Evolutionary conservation across 2,888 invertebrate species (phyloP).

Genomic region (Ptycholaimellus sp.): DNA sequence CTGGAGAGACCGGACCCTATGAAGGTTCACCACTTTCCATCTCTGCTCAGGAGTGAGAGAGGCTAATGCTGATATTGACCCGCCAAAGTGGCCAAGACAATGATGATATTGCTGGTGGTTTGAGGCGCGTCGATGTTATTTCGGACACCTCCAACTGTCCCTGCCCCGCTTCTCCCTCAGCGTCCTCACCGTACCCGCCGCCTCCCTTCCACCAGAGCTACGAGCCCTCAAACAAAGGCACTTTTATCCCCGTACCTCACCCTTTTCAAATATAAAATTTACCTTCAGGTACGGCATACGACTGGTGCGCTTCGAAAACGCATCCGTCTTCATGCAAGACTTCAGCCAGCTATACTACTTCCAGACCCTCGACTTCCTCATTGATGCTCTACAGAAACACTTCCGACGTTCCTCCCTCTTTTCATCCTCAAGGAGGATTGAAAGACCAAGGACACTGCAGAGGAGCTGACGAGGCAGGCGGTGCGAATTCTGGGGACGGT

Average conservation of each 20-base stretch:
- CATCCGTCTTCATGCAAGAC: constrained; percentile 62
- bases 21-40: not conserved
- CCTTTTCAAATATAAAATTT: no score
- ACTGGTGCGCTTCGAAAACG: constrained; percentile 84
- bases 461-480: constrained; percentile 80
- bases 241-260: no score
- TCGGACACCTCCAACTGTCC: constrained; percentile 52
- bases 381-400: constrained; percentile 55
- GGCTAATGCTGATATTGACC: no score
- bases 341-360: constrained; percentile 65
- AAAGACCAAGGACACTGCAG: no score
- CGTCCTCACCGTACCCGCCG: constrained; percentile 59
- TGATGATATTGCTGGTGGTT: no score
- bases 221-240: constrained; percentile 51
- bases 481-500: constrained; percentile 80
- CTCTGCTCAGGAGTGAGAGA: no score
- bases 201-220: constrained; percentile 43
- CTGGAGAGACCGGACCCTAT: constrained; percentile 13
- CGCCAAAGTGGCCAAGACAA: no score
- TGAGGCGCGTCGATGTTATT: constrained; percentile 49
- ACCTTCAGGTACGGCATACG: constrained; percentile 62
- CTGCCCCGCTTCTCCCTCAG: constrained; percentile 39
- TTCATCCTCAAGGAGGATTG: no score
- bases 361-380: constrained; percentile 61
- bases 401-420: constrained; percentile 41